Conservation (phyloP, 2,113 vertebrate species). For the Eonycteris spelaea region DNA sequence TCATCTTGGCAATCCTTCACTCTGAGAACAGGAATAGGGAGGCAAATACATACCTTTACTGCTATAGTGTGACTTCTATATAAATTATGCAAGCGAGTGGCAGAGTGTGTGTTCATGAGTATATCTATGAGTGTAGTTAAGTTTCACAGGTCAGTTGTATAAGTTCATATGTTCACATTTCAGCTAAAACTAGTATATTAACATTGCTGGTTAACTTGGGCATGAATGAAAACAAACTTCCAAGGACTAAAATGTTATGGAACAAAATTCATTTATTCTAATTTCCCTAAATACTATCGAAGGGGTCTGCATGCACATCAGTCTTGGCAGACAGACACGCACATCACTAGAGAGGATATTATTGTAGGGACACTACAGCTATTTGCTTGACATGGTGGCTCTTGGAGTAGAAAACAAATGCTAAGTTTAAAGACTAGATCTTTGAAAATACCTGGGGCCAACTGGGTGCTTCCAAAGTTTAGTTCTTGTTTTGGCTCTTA, state of each 20-base stretch:
- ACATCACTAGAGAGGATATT: background rate
- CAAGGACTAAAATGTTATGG: background rate
- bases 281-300: background rate
- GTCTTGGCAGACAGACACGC: background rate
- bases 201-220: background rate
- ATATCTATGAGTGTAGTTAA: background rate
- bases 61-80: background rate
- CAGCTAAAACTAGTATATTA: background rate
- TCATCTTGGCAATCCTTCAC: background rate
- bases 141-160: background rate
- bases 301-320: background rate
- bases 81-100: background rate
- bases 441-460: background rate
- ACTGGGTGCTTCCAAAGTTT: background rate
- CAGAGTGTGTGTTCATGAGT: background rate
- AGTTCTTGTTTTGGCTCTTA: background rate
- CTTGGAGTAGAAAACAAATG: background rate
- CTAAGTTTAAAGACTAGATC: background rate
- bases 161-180: background rate
- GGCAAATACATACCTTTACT: background rate
- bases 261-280: background rate
- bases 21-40: background rate
- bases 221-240: constrained; percentile 5
- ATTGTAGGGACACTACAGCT: background rate
- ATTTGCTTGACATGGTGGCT: background rate